Evolutionary conservation across 2,888 invertebrate genomes (phyloP).

Genomic region (Polyommatus iphigenia): DNA sequence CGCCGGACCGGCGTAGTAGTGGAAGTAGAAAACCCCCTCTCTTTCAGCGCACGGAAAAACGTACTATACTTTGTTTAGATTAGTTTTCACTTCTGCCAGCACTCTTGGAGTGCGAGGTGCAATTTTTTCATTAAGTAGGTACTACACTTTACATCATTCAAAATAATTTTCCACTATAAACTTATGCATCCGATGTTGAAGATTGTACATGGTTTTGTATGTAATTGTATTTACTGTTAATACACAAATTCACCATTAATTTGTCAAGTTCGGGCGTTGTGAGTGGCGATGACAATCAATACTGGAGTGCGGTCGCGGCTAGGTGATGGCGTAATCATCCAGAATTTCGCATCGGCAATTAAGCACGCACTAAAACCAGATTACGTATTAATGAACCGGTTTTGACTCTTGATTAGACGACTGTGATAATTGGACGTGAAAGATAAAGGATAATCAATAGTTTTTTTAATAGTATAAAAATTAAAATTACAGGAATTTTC

Average conservation of each 20-base stretch:
- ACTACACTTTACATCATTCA: too few species aligned
- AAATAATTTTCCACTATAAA: too few species aligned
- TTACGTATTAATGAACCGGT: background rate
- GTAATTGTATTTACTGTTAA: background rate
- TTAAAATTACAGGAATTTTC: too few species aligned
- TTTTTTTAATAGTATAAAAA: too few species aligned
- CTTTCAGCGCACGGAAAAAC: too few species aligned
- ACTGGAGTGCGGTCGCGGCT: slow-evolving; percentile 17
- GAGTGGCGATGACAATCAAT: slow-evolving; percentile 24
- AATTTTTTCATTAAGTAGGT: too few species aligned
- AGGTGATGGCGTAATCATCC: slow-evolving; percentile 18
- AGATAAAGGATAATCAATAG: too few species aligned
- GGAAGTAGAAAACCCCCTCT: background rate
- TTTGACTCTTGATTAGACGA: background rate
- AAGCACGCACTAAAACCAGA: slow-evolving; percentile 3
- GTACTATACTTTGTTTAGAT: too few species aligned
- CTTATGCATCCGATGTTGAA: too few species aligned
- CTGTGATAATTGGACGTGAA: background rate
- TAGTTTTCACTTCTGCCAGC: background rate
- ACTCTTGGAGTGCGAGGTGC: too few species aligned
- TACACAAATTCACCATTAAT: slow-evolving; percentile 23
- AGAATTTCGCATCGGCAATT: slow-evolving; percentile 23
- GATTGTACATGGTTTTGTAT: background rate
- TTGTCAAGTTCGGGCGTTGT: slow-evolving; percentile 20
- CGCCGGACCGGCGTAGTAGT: too few species aligned